Evolutionary conservation across 2,888 invertebrate species (phyloP).

Genomic region (Trachelus troglodyta): DNA sequence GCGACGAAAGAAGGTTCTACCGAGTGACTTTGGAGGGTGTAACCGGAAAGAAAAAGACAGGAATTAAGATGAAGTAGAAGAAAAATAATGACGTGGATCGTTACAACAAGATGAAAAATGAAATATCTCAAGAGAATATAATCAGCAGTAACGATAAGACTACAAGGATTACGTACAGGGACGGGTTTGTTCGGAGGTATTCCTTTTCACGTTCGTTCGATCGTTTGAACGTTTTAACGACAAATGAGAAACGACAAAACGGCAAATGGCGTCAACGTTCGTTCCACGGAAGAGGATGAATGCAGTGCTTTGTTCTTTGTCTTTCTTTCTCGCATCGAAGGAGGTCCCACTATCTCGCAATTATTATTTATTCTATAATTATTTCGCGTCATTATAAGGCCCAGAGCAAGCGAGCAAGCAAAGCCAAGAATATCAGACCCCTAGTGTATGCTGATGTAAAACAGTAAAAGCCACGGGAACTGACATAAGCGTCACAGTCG

Average conservation of each 20-base stretch:
- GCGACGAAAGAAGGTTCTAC: not conserved
- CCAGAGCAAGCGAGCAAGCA: not conserved
- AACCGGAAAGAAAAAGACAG: not conserved
- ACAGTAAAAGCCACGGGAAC: not conserved
- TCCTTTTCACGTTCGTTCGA: not conserved
- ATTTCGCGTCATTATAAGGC: constrained; percentile 26
- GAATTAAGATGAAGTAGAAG: not conserved
- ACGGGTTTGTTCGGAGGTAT: not conserved
- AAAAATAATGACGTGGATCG: not conserved
- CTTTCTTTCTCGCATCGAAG: constrained; percentile 2
- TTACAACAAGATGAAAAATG: not conserved
- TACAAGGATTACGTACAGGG: not conserved
- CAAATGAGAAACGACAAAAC: not conserved
- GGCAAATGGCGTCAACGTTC: not conserved
- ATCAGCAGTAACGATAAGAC: not conserved
- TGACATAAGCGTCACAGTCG: not conserved
- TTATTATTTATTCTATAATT: constrained; percentile 32
- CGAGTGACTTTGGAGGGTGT: not conserved
- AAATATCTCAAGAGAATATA: not conserved
- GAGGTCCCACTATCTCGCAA: constrained; percentile 25
- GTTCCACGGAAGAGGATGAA: constrained; percentile 7
- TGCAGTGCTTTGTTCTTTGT: constrained; percentile 20
- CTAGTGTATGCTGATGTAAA: not conserved
- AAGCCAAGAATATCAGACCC: not conserved
- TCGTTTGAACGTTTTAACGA: not conserved